Base-by-base conservation (phyloP, 2,113 vertebrate species). In the Semnornis frantzii region DNA sequence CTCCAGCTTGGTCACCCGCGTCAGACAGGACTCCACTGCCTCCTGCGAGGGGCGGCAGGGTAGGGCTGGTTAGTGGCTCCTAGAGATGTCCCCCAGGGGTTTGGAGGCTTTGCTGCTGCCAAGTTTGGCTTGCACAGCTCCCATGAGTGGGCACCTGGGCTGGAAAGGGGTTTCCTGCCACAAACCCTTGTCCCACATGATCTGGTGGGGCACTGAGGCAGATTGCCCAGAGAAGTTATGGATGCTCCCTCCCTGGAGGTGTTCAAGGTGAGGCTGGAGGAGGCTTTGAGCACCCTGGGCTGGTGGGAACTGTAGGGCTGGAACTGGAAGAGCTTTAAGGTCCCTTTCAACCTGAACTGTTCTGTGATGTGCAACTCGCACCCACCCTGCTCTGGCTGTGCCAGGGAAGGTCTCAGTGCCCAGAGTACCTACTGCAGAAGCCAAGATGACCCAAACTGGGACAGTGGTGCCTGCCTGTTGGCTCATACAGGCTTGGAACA, bases 1-100 rank as follows among this genome's bases (percentile, higher is more conserved):
- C 97, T 99, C 99, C 97, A 99, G 97, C 96, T 99, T 99, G 95
- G 99, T 99, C 96, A 99, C 98, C 24, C 99, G 98, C 3, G 99
- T 99, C 97, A 99, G 98, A 92, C 99, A 99, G 57, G 99, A 99
- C 98, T 99, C 99, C 97, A 99, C 99, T 0, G 99, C 99, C 93
- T 99, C 99, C 99, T 99, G 97, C 6, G 8, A n/a, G 72, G 62
- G 30, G 70, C 17, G 5, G 50, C 34, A 25, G 1, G 6, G 68
- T 55, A 78, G 65, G n/a, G 28, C 8, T 3, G 14, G 17, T 9
- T 15, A 10, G 28, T 1, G 3, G 31, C 6, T 2, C 13, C 1
- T 1, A 2, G 37, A 48, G 50, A 4, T 20, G 55, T 2, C 16
- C 60, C 33, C 17, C 44, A 11, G 2, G 0, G 3, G 27, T 6